Conservation (phyloP, 1,140 invertebrate genomes). For the Pollicipes pollicipes region DNA sequence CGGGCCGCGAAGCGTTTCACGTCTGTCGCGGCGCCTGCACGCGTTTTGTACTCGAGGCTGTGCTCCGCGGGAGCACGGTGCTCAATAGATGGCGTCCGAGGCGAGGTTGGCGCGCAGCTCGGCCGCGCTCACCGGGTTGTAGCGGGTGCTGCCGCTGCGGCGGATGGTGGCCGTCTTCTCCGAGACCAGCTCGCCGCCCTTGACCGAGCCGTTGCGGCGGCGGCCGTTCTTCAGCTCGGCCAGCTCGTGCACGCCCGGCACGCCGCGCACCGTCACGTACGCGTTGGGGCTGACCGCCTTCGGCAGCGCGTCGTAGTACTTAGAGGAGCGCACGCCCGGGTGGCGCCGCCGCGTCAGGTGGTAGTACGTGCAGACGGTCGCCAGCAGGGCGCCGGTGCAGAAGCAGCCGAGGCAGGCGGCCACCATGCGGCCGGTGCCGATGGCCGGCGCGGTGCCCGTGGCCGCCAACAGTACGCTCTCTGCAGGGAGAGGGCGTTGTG, state of each 20-base stretch:
- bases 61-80: too few species aligned
- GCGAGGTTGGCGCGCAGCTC: not conserved
- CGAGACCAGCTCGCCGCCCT: not conserved
- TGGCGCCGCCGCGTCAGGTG: slow-evolving; percentile 27
- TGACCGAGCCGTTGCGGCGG: not conserved
- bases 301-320: slow-evolving; percentile 37
- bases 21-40: too few species aligned
- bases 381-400: slow-evolving; percentile 28
- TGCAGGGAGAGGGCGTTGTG: slow-evolving; percentile 4
- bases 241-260: not conserved
- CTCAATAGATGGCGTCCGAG: not conserved
- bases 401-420: slow-evolving; percentile 34
- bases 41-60: not conserved
- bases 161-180: not conserved
- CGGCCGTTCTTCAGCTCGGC: not conserved
- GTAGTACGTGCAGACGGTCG: slow-evolving; percentile 26
- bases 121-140: not conserved
- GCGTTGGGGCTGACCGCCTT: slow-evolving; percentile 58
- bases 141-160: not conserved
- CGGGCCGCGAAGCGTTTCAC: too few species aligned
- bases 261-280: slow-evolving; percentile 50
- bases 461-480: slow-evolving; percentile 9
- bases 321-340: slow-evolving; percentile 39
- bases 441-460: slow-evolving; percentile 7
- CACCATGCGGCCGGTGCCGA: slow-evolving; percentile 34